Conservation (phyloP, 2,888 invertebrate genomes). For the Tillus elongatus region DNA sequence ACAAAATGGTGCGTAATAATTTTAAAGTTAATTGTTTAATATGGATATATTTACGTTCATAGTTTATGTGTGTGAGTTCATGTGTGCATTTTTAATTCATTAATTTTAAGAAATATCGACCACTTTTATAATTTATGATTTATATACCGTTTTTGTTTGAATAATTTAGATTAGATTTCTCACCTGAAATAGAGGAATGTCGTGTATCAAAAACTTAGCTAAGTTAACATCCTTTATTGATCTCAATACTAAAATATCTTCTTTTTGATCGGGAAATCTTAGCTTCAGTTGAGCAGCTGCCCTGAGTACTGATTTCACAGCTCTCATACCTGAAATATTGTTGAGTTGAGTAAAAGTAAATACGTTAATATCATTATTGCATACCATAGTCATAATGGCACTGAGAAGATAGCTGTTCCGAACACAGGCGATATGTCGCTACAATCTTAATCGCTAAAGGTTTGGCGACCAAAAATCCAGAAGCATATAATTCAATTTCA, state of each 20-base stretch:
- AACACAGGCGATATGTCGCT: constrained; percentile 85
- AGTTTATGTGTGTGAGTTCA: too few relatives aligned
- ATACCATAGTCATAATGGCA: constrained; percentile 90
- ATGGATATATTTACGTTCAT: too few relatives aligned
- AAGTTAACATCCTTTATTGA: constrained; percentile 92
- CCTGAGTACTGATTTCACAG: constrained; percentile 85
- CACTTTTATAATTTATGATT: not conserved
- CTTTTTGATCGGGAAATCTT: constrained; percentile 78
- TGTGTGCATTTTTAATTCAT: too few relatives aligned
- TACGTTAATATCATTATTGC: too few relatives aligned
- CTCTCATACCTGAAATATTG: constrained; percentile 74
- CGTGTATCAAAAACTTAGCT: constrained; percentile 85
- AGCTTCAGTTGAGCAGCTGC: constrained; percentile 88
- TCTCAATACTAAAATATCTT: constrained; percentile 76
- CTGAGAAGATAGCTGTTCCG: constrained; percentile 88
- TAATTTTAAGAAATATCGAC: too few relatives aligned
- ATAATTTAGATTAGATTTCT: too few relatives aligned
- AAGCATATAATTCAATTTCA: constrained; percentile 88
- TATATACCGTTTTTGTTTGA: not conserved
- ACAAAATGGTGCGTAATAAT: too few relatives aligned
- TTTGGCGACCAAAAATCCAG: constrained; percentile 81
- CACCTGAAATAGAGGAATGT: constrained; percentile 78
- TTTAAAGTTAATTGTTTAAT: too few relatives aligned
- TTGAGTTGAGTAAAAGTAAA: too few relatives aligned
- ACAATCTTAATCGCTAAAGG: constrained; percentile 89